These are phyloP conservation scores for Labroides dimidiatus DNA, from an alignment of 2,797 vertebrate species.

Conservation along the genomic window DNA sequence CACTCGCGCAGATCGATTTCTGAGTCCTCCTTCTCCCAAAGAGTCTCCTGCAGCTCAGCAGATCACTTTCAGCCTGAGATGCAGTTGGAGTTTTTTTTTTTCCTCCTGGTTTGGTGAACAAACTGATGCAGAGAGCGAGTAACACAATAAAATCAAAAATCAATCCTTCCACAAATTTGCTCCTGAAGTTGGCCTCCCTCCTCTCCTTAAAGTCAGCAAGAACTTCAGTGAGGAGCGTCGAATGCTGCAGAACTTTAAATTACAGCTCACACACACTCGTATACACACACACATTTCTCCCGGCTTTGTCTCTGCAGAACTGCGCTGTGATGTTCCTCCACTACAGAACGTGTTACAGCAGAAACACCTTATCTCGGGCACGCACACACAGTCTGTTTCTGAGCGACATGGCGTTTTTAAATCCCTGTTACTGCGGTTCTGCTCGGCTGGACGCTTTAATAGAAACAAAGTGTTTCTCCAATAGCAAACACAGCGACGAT, in stretches of 20 bases:
- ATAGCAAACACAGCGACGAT: constrained; percentile 50
- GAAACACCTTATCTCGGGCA: constrained; percentile 50
- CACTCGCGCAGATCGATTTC: constrained; percentile 28
- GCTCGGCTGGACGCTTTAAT: constrained; percentile 55
- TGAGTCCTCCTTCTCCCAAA: constrained; percentile 25
- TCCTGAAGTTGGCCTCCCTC: not conserved
- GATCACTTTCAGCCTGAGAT: constrained; percentile 2
- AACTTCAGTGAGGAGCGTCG: not conserved
- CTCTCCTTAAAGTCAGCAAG: not conserved
- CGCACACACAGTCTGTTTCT: constrained; percentile 36
- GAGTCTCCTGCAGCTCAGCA: constrained; percentile 27
- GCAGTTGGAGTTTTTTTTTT: constrained; percentile 1
- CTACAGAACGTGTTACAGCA: constrained; percentile 13
- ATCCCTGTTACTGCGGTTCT: constrained; percentile 58
- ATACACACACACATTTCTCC: not conserved
- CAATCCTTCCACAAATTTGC: constrained; percentile 26
- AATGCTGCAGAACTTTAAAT: constrained; percentile 42
- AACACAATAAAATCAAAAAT: constrained; percentile 41
- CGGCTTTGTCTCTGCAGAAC: constrained; percentile 40
- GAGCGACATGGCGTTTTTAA: constrained; percentile 63
- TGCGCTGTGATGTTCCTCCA: constrained; percentile 39
- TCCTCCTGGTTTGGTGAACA: constrained; percentile 27
- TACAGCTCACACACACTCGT: not conserved
- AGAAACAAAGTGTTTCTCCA: constrained; percentile 63
- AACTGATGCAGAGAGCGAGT: constrained; percentile 15